Conservation (phyloP, 2,888 invertebrate species). For the Neoitamus cyanurus region DNA sequence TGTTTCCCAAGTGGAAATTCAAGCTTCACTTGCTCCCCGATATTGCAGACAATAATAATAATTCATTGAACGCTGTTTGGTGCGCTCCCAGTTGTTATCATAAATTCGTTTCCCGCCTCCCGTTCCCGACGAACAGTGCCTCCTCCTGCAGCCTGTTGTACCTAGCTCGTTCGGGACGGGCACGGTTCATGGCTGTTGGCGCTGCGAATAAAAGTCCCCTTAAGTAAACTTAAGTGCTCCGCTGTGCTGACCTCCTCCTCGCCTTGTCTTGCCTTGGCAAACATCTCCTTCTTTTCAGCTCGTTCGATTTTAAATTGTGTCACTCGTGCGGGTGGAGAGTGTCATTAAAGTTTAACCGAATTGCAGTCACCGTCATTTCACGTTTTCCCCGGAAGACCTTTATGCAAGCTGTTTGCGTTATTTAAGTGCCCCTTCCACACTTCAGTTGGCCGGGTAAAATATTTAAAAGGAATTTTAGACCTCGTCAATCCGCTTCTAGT, state of each 20-base stretch:
- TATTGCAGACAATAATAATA: conserved; percentile 1
- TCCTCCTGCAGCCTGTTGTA: neutral
- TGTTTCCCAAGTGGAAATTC: neutral
- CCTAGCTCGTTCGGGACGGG: neutral
- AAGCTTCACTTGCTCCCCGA: conserved; percentile 1
- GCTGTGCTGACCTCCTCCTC: neutral
- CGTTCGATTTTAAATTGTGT: neutral
- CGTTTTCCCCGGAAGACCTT: neutral
- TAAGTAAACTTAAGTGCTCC: neutral
- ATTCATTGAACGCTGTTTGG: neutral
- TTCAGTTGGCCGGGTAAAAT: neutral
- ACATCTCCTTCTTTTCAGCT: neutral
- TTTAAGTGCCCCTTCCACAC: neutral
- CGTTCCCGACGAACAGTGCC: neutral
- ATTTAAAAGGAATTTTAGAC: neutral
- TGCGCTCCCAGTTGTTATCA: neutral
- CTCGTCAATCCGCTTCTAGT: neutral
- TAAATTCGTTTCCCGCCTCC: neutral
- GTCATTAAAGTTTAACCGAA: neutral
- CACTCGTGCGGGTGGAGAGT: neutral
- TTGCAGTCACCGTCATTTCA: neutral
- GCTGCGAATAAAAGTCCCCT: neutral
- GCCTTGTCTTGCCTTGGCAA: neutral
- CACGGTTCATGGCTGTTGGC: neutral
- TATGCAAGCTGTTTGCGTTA: neutral